Conservation (phyloP, 2,113 vertebrate genomes). For the Phalacrocorax pelagicus region DNA sequence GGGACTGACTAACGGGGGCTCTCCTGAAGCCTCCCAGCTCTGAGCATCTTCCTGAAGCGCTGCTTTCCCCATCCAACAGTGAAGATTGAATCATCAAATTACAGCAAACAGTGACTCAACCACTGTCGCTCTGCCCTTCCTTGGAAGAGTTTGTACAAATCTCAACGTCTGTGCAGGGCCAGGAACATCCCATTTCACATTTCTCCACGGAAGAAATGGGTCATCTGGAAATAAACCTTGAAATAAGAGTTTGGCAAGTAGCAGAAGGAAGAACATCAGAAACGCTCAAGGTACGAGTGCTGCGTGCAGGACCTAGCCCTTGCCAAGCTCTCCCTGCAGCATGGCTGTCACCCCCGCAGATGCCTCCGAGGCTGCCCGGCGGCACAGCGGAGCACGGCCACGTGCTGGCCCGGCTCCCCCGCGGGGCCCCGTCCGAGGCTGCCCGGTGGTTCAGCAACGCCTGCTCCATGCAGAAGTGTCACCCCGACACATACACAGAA, state of each 20-base stretch:
- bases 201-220: not conserved
- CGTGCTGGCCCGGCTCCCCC: not conserved
- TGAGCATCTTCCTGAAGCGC: not conserved
- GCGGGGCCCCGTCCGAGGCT: not conserved
- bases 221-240: not conserved
- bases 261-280: rapidly evolving
- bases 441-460: rapidly evolving
- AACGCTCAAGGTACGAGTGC: rapidly evolving
- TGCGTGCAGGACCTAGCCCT: not conserved
- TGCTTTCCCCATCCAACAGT: not conserved
- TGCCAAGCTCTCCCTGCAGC: not conserved
- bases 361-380: not conserved
- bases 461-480: conserved; percentile 13
- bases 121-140: not conserved
- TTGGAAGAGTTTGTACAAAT: not conserved
- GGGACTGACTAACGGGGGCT: not conserved
- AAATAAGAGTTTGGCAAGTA: not conserved
- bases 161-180: not conserved
- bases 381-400: not conserved
- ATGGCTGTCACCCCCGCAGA: rapidly evolving
- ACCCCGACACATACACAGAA: not conserved
- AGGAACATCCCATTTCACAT: not conserved
- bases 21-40: not conserved
- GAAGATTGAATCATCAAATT: not conserved
- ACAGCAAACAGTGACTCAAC: not conserved